A percentile compares a stretch with the other conserved stretches of the same genome.
These are phyloP conservation scores for Gari tellinella DNA, from an alignment of 2,888 invertebrate genomes.

Conservation along the genomic window DNA sequence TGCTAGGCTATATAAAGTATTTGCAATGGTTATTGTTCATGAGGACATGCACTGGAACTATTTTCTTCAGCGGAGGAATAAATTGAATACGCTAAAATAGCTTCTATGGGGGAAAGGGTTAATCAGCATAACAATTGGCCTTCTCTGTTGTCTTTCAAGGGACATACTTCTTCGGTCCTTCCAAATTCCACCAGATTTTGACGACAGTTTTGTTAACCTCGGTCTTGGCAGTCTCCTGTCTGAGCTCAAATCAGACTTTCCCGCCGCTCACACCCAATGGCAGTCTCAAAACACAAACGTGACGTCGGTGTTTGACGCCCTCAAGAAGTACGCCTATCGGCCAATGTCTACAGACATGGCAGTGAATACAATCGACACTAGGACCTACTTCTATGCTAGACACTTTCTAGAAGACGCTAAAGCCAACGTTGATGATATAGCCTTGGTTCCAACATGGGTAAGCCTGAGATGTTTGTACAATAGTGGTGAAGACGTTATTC, in stretches of 20 bases:
- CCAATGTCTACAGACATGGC: conserved; percentile 62
- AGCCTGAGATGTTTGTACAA: too few relatives aligned
- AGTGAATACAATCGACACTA: conserved; percentile 72
- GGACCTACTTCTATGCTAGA: conserved; percentile 73
- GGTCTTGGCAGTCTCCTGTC: conserved; percentile 71
- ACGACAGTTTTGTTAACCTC: conserved; percentile 77
- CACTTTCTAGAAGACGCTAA: conserved; percentile 67
- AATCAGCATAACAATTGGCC: too few relatives aligned
- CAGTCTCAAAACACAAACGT: conserved; percentile 65
- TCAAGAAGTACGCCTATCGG: conserved; percentile 73
- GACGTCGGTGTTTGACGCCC: conserved; percentile 66
- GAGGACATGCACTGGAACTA: too few relatives aligned
- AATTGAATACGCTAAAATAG: too few relatives aligned
- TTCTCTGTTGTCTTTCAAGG: conserved; percentile 24
- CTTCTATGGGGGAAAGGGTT: too few relatives aligned
- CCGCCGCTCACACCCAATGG: conserved; percentile 65
- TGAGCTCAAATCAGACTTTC: conserved; percentile 56
- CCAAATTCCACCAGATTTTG: conserved; percentile 77
- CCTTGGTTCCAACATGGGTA: conserved; percentile 76
- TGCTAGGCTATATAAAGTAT: too few relatives aligned
- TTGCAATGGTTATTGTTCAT: too few relatives aligned
- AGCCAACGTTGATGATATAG: conserved; percentile 58
- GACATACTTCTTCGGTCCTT: conserved; percentile 56
- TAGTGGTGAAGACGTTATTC: too few relatives aligned
- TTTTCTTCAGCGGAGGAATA: too few relatives aligned